Evolutionary conservation across 2,888 invertebrate genomes (phyloP).

Genomic region (Allacma fusca): DNA sequence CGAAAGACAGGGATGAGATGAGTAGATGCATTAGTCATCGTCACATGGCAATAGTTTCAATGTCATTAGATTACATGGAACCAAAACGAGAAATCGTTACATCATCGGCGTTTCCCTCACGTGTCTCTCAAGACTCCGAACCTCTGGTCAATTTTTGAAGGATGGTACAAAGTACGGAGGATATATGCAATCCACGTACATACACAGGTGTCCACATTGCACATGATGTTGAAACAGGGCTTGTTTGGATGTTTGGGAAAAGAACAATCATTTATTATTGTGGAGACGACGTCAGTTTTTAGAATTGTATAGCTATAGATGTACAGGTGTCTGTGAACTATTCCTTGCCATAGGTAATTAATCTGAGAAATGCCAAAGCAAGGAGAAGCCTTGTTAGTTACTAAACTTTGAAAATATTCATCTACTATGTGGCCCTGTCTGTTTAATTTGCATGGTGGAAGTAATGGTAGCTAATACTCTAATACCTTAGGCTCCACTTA

Average conservation of each 20-base stretch:
- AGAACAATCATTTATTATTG: constrained; percentile 6
- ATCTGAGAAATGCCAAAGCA: background rate
- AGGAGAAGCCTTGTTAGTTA: too few relatives aligned
- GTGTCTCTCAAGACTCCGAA: background rate
- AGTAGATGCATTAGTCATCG: constrained; percentile 40
- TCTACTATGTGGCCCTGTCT: too few relatives aligned
- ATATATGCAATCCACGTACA: too few relatives aligned
- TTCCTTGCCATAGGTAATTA: background rate
- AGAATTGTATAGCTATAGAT: background rate
- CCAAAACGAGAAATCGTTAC: constrained; percentile 20
- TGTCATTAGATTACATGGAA: constrained; percentile 13
- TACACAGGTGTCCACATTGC: too few relatives aligned
- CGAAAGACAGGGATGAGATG: constrained; percentile 16
- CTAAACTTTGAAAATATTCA: too few relatives aligned
- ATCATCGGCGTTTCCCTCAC: background rate
- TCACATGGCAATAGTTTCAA: constrained; percentile 36
- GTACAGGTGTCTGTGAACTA: background rate
- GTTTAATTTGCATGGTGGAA: constrained; percentile 6
- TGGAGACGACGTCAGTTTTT: background rate
- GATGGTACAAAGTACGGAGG: too few relatives aligned
- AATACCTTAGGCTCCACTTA: too few relatives aligned
- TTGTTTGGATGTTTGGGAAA: background rate
- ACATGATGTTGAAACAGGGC: too few relatives aligned
- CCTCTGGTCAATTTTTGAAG: background rate
- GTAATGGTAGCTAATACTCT: too few relatives aligned